These are phyloP conservation scores for Saxidomus purpurata DNA, from an alignment of 1,140 invertebrate species.

Conservation along the genomic window DNA sequence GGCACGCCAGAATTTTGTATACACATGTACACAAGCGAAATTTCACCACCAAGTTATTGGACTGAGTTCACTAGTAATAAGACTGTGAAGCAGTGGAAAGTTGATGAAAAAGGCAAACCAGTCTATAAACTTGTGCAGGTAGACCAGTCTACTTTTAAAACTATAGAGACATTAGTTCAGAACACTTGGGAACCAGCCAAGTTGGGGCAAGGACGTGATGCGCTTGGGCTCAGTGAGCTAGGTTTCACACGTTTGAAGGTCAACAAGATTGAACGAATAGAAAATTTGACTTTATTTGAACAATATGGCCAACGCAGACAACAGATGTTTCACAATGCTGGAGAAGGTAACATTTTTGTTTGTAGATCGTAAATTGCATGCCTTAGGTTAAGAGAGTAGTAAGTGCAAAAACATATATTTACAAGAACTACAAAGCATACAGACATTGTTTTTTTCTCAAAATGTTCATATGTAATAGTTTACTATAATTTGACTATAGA, in stretches of 20 bases:
- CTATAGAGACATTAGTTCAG: slow-evolving; percentile 50
- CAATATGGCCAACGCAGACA: slow-evolving; percentile 64
- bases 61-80: slow-evolving; percentile 59
- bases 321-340: slow-evolving; percentile 67
- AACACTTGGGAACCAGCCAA: slow-evolving; percentile 67
- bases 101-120: slow-evolving; percentile 7
- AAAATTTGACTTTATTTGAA: slow-evolving; percentile 69
- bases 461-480: no score
- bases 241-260: slow-evolving; percentile 61
- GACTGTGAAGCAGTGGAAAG: slow-evolving; percentile 64
- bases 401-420: no score
- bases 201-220: slow-evolving; percentile 72
- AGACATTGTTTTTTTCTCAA: no score
- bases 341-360: slow-evolving; percentile 56
- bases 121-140: slow-evolving; percentile 51
- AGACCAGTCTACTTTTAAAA: slow-evolving; percentile 26
- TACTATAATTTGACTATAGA: no score
- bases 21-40: slow-evolving; percentile 56
- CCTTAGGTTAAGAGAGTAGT: no score
- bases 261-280: slow-evolving; percentile 69
- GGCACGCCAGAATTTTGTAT: slow-evolving; percentile 64
- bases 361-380: no score
- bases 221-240: slow-evolving; percentile 45
- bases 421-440: no score
- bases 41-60: slow-evolving; percentile 65